Evolutionary conservation across 2,888 invertebrate genomes (phyloP).

Genomic region (Fabriciana adippe): DNA sequence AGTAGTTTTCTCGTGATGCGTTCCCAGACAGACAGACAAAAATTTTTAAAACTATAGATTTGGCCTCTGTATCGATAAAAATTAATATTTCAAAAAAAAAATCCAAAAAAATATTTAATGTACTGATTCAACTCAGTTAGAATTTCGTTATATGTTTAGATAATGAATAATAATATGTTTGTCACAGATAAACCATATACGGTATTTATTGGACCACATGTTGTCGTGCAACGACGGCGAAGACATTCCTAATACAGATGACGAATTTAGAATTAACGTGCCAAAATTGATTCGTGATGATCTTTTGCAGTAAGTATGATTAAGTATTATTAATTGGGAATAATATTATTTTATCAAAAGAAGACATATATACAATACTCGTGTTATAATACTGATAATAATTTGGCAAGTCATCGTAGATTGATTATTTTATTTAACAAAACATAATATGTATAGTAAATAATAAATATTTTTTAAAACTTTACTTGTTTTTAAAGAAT

Average conservation of each 20-base stretch:
- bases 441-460: too few relatives aligned
- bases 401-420: background rate
- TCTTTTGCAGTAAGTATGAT: slow-evolving; percentile 57
- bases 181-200: slow-evolving; percentile 86
- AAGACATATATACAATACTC: too few relatives aligned
- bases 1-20: too few relatives aligned
- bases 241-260: slow-evolving; percentile 56
- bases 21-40: too few relatives aligned
- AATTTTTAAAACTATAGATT: too few relatives aligned
- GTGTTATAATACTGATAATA: background rate
- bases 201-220: slow-evolving; percentile 87
- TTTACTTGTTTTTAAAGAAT: background rate
- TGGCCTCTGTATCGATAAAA: too few relatives aligned
- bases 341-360: too few relatives aligned
- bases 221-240: slow-evolving; percentile 71
- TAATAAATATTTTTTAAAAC: background rate
- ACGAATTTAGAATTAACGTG: slow-evolving; percentile 56
- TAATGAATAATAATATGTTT: background rate
- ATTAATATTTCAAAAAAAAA: too few relatives aligned
- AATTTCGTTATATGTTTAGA: too few relatives aligned
- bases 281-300: slow-evolving; percentile 61
- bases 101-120: too few relatives aligned
- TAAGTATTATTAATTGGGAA: background rate
- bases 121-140: too few relatives aligned
- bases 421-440: background rate